These are phyloP conservation scores for Triplophysa tibetana DNA, from an alignment of 2,113 vertebrate genomes.

Conservation along the genomic window DNA sequence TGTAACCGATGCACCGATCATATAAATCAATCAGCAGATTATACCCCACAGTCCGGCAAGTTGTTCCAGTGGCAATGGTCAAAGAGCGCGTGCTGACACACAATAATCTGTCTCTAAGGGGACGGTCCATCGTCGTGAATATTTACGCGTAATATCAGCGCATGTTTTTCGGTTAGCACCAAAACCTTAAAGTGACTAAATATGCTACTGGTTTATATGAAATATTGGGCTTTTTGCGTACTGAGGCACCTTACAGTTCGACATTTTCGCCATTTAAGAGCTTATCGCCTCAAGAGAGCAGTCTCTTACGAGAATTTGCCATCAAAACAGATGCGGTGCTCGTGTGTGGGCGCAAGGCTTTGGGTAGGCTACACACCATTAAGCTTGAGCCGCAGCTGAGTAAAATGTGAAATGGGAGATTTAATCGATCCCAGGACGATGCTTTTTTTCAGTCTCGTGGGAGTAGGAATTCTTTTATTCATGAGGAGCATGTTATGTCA, in stretches of 20 bases:
- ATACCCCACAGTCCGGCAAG: not conserved
- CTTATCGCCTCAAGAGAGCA: conserved; percentile 39
- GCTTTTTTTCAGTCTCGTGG: conserved; percentile 46
- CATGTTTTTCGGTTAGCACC: conserved; percentile 5
- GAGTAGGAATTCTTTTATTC: conserved; percentile 69
- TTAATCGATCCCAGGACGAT: conserved; percentile 61
- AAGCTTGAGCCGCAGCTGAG: conserved; percentile 61
- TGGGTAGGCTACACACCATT: conserved; percentile 66
- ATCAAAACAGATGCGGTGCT: conserved; percentile 48
- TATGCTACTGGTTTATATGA: not conserved
- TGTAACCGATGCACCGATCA: not conserved
- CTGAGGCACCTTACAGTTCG: conserved; percentile 39
- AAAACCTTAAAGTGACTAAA: conserved; percentile 3
- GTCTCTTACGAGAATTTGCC: conserved; percentile 44
- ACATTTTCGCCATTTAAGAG: conserved; percentile 44
- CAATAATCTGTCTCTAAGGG: conserved; percentile 16
- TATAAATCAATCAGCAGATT: not conserved
- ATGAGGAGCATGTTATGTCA: conserved; percentile 68
- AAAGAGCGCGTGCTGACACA: conserved; percentile 34
- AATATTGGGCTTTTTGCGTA: conserved; percentile 13
- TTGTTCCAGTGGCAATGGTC: conserved; percentile 2
- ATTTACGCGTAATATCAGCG: conserved; percentile 15
- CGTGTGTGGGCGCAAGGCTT: conserved; percentile 65
- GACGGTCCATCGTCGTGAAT: conserved; percentile 8
- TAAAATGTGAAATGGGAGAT: conserved; percentile 52